Conservation (phyloP, 2,797 vertebrate species). For the Macropodus opercularis region DNA sequence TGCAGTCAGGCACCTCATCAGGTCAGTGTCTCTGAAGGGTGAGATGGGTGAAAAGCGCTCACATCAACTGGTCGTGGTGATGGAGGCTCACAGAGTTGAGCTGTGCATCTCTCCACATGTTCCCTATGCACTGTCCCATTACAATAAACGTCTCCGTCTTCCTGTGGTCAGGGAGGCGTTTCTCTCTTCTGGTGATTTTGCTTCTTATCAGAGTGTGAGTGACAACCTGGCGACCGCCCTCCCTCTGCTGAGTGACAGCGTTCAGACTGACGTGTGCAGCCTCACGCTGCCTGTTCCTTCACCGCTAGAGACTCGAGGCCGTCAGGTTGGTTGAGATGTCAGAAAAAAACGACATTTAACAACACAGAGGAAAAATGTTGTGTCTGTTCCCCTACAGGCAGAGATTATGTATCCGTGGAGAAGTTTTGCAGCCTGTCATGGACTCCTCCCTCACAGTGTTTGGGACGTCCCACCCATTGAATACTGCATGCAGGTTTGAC, state of each 20-base stretch:
- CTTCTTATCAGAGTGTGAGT: constrained; percentile 76
- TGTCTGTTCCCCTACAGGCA: constrained; percentile 60
- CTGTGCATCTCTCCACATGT: too few relatives aligned
- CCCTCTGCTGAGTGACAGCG: constrained; percentile 67
- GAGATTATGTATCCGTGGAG: constrained; percentile 81
- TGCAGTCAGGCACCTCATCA: constrained; percentile 71
- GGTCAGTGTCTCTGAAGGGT: constrained; percentile 40
- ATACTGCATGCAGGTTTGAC: constrained; percentile 80
- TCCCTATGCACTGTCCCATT: too few relatives aligned
- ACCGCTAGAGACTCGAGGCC: constrained; percentile 70
- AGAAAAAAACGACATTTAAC: neutral
- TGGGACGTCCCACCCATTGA: constrained; percentile 77
- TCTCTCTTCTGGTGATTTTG: constrained; percentile 73
- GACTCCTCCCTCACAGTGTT: constrained; percentile 73
- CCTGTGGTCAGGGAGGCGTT: constrained; percentile 65
- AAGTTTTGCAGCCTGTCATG: constrained; percentile 75
- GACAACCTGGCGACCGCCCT: constrained; percentile 72
- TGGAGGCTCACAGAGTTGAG: too few relatives aligned
- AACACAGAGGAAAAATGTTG: neutral
- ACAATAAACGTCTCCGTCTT: too few relatives aligned
- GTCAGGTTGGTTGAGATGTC: constrained; percentile 51
- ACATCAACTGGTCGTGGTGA: too few relatives aligned
- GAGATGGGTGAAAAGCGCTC: too few relatives aligned
- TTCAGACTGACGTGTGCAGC: constrained; percentile 55
- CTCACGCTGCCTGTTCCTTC: constrained; percentile 74